A percentile compares a stretch with the other conserved stretches of the same genome.
Evolutionary conservation across 1,140 invertebrate species (phyloP).

Genomic region (Melipona quadrifasciata): DNA sequence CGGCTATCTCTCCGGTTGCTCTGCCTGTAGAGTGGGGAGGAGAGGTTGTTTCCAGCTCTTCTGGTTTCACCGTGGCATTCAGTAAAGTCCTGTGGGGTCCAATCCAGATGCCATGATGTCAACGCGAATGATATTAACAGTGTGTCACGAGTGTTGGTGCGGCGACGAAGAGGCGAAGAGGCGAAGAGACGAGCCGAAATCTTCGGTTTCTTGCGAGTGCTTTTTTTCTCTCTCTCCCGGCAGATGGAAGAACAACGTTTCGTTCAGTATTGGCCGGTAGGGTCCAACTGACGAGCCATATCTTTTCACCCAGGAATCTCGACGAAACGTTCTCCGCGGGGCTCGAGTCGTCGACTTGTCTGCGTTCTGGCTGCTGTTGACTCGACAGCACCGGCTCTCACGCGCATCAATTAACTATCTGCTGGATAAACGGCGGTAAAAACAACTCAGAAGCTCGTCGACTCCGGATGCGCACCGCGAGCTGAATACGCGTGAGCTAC

Average conservation of each 20-base stretch:
- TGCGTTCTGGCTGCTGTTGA: neutral
- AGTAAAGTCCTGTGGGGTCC: slow-evolving; percentile 78
- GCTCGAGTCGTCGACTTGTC: neutral
- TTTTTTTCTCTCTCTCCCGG: neutral
- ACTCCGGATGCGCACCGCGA: slow-evolving; percentile 12
- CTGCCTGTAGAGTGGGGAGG: neutral
- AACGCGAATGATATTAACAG: slow-evolving; percentile 30
- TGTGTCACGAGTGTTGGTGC: neutral
- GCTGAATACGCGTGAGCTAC: neutral
- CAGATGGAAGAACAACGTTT: neutral
- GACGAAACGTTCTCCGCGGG: neutral
- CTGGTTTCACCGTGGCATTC: slow-evolving; percentile 41
- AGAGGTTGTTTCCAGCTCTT: neutral
- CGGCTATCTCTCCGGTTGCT: neutral
- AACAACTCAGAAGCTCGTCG: slow-evolving; percentile 9
- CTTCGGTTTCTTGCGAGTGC: neutral
- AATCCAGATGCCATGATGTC: slow-evolving; percentile 72
- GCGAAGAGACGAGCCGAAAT: no score
- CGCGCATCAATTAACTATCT: neutral
- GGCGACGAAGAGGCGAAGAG: no score
- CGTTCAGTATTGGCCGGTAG: slow-evolving; percentile 79
- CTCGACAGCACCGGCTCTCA: neutral
- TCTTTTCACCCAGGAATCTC: slow-evolving; percentile 26
- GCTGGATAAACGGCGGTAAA: neutral
- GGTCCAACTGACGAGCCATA: slow-evolving; percentile 77